Base-by-base conservation (phyloP, 2,888 invertebrate species). In the Mythimna impura region DNA sequence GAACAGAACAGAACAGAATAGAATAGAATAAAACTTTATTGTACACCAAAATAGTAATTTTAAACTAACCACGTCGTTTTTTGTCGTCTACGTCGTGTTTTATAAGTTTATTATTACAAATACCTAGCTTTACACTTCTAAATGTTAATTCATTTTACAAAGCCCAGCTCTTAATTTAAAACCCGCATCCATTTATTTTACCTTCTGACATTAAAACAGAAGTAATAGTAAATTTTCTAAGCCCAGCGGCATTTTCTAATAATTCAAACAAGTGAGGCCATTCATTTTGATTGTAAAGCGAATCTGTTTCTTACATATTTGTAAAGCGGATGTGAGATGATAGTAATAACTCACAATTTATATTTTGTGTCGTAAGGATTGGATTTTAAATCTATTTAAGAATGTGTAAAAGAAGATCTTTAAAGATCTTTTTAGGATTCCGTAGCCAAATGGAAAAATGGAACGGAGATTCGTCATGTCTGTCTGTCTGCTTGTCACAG, bases 201-300 rank as follows among this genome's bases (percentile, higher is more conserved):
- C 22, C 25, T 12, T 25, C 64, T 34, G 64, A 54, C 70, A 66
- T 66, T 55, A 71, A 71, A 79, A 79, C 50, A 77, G 76, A 34
- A 65, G 30, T 73, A 61, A 74, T 58, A 81, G 60, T 71, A 85
- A 71, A 78, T 83, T 74, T 70, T 69, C 81, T 67, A 78, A 83
- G 73, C 65, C 85, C 76, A 61, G 58, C 61, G 86, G 86, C 84
- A 64, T 78, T 83, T 74, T 81, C 50, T 69, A 83, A 85, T 85
- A 85, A 76, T 50, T 85, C 76, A 77, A 65, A 66, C 76, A 68
- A 78, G 65, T 74, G 47, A 14, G 6, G 57, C 77, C 74, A 85
- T 85, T 83, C 36, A 76, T 85, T 78, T 71, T 75, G 81, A 83
- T 85, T 80, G 73, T 69, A 66, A 34, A 65, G 75, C 61, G 61